phyloP scores from a whole-genome alignment of 2,113 vertebrate genomes.

The Dicentrarchus labrax region DNA sequence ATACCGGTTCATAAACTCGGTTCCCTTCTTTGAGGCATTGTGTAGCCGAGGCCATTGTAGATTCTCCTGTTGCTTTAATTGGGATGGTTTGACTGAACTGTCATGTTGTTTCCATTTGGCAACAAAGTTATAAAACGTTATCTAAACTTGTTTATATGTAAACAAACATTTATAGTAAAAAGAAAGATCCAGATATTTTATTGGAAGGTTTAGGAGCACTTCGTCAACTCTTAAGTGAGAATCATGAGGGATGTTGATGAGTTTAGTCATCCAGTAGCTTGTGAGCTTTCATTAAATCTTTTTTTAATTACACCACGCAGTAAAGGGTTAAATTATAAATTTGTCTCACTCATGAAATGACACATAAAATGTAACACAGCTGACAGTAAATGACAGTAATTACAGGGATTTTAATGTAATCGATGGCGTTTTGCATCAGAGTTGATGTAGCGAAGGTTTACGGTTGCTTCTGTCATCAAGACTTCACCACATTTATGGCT shows the following conservation, averaged over 20 bases:
- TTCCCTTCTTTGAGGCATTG: background rate
- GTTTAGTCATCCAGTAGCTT: background rate
- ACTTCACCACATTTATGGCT: conserved; percentile 12
- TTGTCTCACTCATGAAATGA: conserved; percentile 8
- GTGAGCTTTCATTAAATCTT: background rate
- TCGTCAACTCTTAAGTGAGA: background rate
- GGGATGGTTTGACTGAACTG: background rate
- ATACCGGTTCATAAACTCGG: background rate
- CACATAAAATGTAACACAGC: background rate
- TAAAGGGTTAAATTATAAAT: conserved; percentile 56
- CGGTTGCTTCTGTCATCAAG: conserved; percentile 17
- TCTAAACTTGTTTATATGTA: conserved; percentile 6
- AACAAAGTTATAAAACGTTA: conserved; percentile 1
- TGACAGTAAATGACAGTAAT: background rate
- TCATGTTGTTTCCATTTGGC: conserved; percentile 25
- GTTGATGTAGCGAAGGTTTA: background rate
- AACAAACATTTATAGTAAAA: background rate
- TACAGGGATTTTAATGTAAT: background rate
- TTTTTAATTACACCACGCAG: conserved; percentile 25
- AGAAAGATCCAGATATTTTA: background rate
- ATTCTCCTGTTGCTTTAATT: background rate
- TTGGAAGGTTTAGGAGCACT: background rate
- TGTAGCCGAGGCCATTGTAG: background rate
- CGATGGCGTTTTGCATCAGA: background rate
- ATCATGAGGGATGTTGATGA: background rate